Evolutionary conservation across 2,888 invertebrate genomes (phyloP), one percentile per base, ranked within the genome.

Genomic region (Lissocephala sabroskyi): DNA sequence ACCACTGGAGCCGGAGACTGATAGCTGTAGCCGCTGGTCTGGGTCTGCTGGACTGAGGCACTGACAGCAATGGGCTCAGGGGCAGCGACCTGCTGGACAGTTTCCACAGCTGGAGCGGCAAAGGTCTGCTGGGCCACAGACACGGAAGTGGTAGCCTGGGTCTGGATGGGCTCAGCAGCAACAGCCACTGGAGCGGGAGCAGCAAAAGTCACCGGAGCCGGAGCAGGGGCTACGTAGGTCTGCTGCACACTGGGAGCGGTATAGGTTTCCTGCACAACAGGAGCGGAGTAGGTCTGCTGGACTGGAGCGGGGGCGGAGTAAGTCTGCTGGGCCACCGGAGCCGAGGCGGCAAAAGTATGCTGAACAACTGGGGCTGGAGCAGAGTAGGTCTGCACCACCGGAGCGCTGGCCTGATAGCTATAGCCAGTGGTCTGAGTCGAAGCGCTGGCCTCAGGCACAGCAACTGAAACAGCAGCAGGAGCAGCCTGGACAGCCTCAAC

Each of bases 361-460:
- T 47, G 56, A 2, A 39, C 40, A 9, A 43, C 33, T 2, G 44
- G 42, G 9, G 49, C 46, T 5, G 35, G 3, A 19, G 33, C 10
- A 2, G 37, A 45, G 28, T 52, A 46, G 18, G 28, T 11, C 28
- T 44, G 50, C 32, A 32, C 26, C 17, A 19, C 16, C 2, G 50
- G 53, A 10, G 42, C 45, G 0, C 30, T 13, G 5, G 40, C 26
- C 23, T 39, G 37, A 13, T 39, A 39, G 23, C 16, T 39, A 19
- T 39, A 39, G n/a, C 37, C 37, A 19, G 10, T 39, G 19, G 1
- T 3, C n/a, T 41, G 14, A 16, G 18, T 18, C 11, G 70, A 53
- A 36, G 76, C 30, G 30, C 30, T 41, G 32, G 18, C 10, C 39
- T 14, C 6, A 14, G 14, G 36, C 3, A 80, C 52, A 0, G 81